A percentile compares a stretch with the other conserved stretches of the same genome.
These are phyloP conservation scores for Arothron firmamentum DNA, from an alignment of 2,113 vertebrate species.

Conservation along the genomic window DNA sequence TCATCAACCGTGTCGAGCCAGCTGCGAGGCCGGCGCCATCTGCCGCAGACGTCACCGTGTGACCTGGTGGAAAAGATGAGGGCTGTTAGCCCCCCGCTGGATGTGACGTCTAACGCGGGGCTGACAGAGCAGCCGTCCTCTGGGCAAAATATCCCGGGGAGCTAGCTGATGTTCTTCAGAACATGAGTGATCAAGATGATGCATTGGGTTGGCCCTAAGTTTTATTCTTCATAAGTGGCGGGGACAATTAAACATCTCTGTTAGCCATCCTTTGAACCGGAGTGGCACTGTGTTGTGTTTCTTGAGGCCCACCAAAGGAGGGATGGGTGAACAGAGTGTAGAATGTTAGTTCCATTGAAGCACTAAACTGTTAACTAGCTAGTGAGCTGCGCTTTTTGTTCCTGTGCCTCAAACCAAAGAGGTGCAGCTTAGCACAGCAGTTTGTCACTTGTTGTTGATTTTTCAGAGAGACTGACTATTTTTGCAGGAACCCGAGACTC, in stretches of 20 bases:
- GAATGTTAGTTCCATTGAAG: no score
- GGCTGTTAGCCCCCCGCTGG: conserved; percentile 43
- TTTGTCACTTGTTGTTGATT: no score
- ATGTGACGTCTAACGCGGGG: conserved; percentile 42
- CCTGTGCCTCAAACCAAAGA: no score
- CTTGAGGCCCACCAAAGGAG: not conserved
- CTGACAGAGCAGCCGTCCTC: conserved; percentile 45
- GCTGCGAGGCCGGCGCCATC: conserved; percentile 47
- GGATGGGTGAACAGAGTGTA: no score
- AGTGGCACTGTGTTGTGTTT: conserved; percentile 14
- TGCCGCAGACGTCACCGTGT: conserved; percentile 42
- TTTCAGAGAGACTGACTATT: no score
- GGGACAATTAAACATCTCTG: conserved; percentile 39
- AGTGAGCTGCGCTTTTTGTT: no score
- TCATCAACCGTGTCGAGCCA: conserved; percentile 22
- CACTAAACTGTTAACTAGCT: no score
- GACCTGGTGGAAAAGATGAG: conserved; percentile 41
- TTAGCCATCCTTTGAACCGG: conserved; percentile 30
- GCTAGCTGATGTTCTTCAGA: conserved; percentile 21
- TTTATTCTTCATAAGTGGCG: conserved; percentile 45
- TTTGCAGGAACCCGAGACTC: no score
- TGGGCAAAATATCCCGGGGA: conserved; percentile 35
- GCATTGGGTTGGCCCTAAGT: conserved; percentile 10
- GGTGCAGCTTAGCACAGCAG: no score
- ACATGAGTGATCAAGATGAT: conserved; percentile 26